These are phyloP conservation scores for Heteromyza rotundicornis DNA, from an alignment of 2,888 invertebrate genomes.

Conservation along the genomic window DNA sequence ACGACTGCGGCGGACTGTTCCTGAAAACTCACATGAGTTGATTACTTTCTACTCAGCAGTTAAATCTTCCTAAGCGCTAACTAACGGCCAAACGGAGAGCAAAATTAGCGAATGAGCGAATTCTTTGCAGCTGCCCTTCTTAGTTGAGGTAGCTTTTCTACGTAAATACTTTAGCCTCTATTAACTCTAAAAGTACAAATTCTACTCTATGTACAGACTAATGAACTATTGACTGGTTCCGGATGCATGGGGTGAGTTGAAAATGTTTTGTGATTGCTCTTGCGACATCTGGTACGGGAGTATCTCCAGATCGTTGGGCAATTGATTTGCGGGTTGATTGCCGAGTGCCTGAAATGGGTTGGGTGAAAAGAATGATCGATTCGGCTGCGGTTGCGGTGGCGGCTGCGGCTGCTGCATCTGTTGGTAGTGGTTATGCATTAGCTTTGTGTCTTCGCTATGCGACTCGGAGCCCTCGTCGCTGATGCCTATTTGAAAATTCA, in stretches of 20 bases:
- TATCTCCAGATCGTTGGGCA: slow-evolving; percentile 59
- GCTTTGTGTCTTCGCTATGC: slow-evolving; percentile 49
- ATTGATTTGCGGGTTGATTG: slow-evolving; percentile 40
- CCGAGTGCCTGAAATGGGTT: slow-evolving; percentile 46
- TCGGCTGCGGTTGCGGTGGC: slow-evolving; percentile 33
- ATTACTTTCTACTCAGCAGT: too few species aligned
- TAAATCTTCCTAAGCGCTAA: too few species aligned
- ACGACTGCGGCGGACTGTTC: too few species aligned
- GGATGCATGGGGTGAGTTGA: slow-evolving; percentile 49
- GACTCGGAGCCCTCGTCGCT: slow-evolving; percentile 50
- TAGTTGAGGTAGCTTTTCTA: too few species aligned
- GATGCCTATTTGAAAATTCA: slow-evolving; percentile 58
- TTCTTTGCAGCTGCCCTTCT: too few species aligned
- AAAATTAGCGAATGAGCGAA: too few species aligned
- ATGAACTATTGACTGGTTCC: slow-evolving; percentile 40
- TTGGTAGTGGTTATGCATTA: slow-evolving; percentile 27
- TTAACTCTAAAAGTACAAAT: not conserved
- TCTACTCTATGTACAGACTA: not conserved
- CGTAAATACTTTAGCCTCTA: not conserved
- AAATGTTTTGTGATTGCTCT: slow-evolving; percentile 62
- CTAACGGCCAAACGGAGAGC: too few species aligned
- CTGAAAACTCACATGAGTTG: too few species aligned
- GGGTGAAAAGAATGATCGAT: slow-evolving; percentile 39
- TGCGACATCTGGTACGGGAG: slow-evolving; percentile 63
- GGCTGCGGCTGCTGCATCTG: slow-evolving; percentile 25